Evolutionary conservation across 2,888 invertebrate genomes (phyloP), one percentile per base, ranked within the genome.

Genomic region (Harpalus rufipes): DNA sequence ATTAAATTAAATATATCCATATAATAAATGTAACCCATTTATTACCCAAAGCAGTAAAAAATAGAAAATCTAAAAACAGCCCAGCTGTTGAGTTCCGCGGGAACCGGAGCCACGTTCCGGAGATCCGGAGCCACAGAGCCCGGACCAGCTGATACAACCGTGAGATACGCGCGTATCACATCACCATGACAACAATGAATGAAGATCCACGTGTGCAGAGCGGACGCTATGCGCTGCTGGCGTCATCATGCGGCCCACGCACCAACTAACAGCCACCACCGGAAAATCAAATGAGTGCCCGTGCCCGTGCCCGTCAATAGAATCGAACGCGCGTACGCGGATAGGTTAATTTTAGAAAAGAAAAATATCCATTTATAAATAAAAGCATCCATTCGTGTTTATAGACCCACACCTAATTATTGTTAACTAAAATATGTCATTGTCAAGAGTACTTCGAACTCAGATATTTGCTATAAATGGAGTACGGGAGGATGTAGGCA

Each of bases 201-300:
- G 84, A 84, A 78, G 78, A 84, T 84, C 84, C 84, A 84, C 84
- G 84, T 84, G 84, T 84, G 78, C 59, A 21, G 74, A 56, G 58
- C 56, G 56, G 21, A 56, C 78, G 78, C 58, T 25, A n/a, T 7
- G 61, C 78, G 78, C 78, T 32, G 76, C 65, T 84, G 78, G 61
- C 84, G 84, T 84, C 84, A 84, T 61, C 63, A 51, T 32, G 39
- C 61, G 59, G 39, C 80, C 80, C 63, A 80, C 80, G 21, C 80
- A 12, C 41, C 5, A 59, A 80, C 61, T 61, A 61, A 41, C 78
- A 18, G 56, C 44, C 51, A 32, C 56, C 72, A 74, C 72, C 41
- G 16, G 72, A 74, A 74, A 41, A 74, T 74, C 32, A 68, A 41
- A 32, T 32, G 41, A 68, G n/a, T 74, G 44, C 18, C 44, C 41